A percentile compares a stretch with the other conserved stretches of the same genome.
phyloP scores from a whole-genome alignment of 1,140 invertebrate species.

The Bemisia tabaci region DNA sequence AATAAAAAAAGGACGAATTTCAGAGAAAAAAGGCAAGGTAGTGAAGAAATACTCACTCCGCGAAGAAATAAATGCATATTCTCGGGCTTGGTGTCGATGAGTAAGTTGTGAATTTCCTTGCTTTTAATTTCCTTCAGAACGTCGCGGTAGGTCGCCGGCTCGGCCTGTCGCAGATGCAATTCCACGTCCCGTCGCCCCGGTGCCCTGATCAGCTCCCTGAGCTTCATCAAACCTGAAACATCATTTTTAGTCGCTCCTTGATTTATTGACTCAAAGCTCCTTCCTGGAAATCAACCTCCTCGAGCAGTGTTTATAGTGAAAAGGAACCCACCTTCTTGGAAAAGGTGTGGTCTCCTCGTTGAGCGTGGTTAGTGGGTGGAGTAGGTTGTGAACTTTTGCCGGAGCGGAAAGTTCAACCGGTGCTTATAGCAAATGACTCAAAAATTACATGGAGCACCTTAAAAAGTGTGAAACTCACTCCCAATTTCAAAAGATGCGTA shows the following conservation, averaged over 20 bases:
- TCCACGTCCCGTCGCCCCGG: constrained; percentile 36
- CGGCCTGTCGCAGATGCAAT: constrained; percentile 41
- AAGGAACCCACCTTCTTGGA: no score
- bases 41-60: constrained; percentile 37
- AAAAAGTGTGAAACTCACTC: no score
- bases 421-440: no score
- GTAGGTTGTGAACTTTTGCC: no score
- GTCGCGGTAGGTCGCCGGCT: constrained; percentile 39
- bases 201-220: constrained; percentile 36
- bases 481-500: no score
- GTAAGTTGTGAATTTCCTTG: constrained; percentile 43
- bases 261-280: background rate
- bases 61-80: constrained; percentile 44
- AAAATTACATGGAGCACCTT: no score
- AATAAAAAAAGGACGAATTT: no score
- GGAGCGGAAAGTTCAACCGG: no score
- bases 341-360: no score
- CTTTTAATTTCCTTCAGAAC: constrained; percentile 43
- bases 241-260: background rate
- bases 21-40: no score
- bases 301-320: background rate
- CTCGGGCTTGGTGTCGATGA: constrained; percentile 42
- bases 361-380: no score
- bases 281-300: background rate
- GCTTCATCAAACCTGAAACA: constrained; percentile 41